phyloP scores from a whole-genome alignment of 2,113 vertebrate genomes.

The Bufo bufo region DNA sequence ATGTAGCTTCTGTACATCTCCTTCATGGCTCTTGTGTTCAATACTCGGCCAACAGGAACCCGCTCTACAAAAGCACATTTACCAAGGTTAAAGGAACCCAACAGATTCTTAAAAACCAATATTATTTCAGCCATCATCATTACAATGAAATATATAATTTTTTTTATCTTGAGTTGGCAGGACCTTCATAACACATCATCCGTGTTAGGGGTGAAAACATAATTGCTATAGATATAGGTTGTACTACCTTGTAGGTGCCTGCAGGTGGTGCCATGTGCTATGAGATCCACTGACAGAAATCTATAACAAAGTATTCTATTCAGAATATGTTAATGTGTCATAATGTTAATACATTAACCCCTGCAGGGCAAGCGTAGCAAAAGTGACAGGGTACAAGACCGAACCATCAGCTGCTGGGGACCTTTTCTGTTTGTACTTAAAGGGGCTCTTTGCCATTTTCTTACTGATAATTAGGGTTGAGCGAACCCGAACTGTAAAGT shows the following conservation, averaged over 20 bases:
- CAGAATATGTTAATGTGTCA: no score
- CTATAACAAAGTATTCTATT: no score
- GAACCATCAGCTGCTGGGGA: neutral
- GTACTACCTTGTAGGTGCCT: neutral
- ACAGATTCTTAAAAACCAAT: neutral
- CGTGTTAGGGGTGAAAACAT: neutral
- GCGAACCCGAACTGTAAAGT: no score
- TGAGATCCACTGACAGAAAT: neutral
- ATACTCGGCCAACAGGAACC: conserved; percentile 72
- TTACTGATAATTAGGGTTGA: no score
- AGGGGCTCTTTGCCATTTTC: no score
- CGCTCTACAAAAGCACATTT: conserved; percentile 62
- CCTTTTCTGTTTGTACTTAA: no score
- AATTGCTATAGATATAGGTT: neutral
- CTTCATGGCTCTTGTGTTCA: conserved; percentile 89
- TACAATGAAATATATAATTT: no score
- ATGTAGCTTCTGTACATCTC: conserved; percentile 96
- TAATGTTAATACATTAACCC: neutral
- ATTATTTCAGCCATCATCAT: neutral
- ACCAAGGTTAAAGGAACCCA: neutral
- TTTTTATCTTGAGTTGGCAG: neutral
- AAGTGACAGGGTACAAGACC: neutral
- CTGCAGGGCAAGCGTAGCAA: neutral
- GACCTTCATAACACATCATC: neutral
- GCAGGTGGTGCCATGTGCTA: neutral